Evolutionary conservation across 2,113 vertebrate species (phyloP), one percentile per base, ranked within the genome.

Genomic region (Bostrychus sinensis): DNA sequence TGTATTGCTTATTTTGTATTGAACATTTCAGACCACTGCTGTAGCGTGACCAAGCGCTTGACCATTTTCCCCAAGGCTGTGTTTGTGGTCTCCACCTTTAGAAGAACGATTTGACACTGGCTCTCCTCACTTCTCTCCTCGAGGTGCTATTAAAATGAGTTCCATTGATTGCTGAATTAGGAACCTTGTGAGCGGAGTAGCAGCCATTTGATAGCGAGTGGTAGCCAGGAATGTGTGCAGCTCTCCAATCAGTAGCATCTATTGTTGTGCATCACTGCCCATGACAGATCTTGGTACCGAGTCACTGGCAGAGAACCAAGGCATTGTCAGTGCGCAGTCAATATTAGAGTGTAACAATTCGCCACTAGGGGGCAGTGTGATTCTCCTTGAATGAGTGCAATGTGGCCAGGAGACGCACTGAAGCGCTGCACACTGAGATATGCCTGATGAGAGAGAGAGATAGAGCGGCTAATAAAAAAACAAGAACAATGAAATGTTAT

Each of bases 351-450:
- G 59, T 39, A 61, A 8, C 25, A 54, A 7, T 56, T 10, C 26
- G 60, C 41, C 89, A 81, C 74, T 75, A 87, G 91, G 84, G 85
- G 92, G 90, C 91, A 89, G 77, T 92, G 50, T 92, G 88, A 65
- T 63, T 89, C 92, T 91, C 85, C 56, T 59, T 65, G 39, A 16
- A 57, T 62, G 68, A 60, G 62, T 16, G 6, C 45, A 50, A 66
- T 60, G 60, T 50, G 70, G 73, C 51, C 56, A 32, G 54, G 64
- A 76, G 70, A 75, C 60, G 77, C 63, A 74, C 66, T 63, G 76
- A 78, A 71, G 75, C 71, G 48, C 61, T 55, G 53, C 60, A 56
- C 56, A 48, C 54, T 56, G 57, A 63, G 73, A 72, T 50, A 50
- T 55, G 70, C 70, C 72, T 67, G 73, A 88, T 75, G 80, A 62